phyloP scores from a whole-genome alignment of 2,888 invertebrate species.

The Himalopsyche tibetana region DNA sequence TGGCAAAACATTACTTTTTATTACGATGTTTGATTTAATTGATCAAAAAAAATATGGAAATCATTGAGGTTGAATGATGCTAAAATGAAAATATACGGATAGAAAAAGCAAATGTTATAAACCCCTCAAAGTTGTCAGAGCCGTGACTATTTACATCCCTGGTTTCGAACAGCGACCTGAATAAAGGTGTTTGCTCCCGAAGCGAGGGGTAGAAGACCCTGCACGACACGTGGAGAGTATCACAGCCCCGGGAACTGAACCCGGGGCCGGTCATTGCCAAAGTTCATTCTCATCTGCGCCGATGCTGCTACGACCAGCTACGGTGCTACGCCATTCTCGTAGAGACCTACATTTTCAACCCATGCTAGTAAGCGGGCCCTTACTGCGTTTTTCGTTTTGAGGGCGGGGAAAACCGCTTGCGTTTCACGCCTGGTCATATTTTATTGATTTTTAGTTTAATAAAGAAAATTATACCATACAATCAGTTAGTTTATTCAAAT shows the following conservation, averaged over 20 bases:
- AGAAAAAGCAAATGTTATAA: too few species aligned
- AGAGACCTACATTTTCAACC: slow-evolving; percentile 6
- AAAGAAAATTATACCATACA: neutral
- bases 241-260: slow-evolving; percentile 62
- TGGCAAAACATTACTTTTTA: too few species aligned
- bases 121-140: neutral
- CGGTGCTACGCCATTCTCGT: slow-evolving; percentile 48
- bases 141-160: neutral
- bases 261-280: slow-evolving; percentile 62
- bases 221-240: slow-evolving; percentile 67
- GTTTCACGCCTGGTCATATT: neutral
- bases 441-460: slow-evolving; percentile 14
- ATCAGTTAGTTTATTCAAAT: neutral
- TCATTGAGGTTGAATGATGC: too few species aligned
- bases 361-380: neutral
- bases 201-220: slow-evolving; percentile 60
- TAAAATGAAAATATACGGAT: too few species aligned
- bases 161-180: neutral
- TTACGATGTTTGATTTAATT: too few species aligned
- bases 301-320: slow-evolving; percentile 50
- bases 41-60: too few species aligned
- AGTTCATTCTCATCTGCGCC: slow-evolving; percentile 60
- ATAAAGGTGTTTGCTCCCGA: neutral
- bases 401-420: neutral
- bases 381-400: slow-evolving; percentile 4